phyloP scores from a whole-genome alignment of 2,113 vertebrate genomes.

The Lonchura striata region DNA sequence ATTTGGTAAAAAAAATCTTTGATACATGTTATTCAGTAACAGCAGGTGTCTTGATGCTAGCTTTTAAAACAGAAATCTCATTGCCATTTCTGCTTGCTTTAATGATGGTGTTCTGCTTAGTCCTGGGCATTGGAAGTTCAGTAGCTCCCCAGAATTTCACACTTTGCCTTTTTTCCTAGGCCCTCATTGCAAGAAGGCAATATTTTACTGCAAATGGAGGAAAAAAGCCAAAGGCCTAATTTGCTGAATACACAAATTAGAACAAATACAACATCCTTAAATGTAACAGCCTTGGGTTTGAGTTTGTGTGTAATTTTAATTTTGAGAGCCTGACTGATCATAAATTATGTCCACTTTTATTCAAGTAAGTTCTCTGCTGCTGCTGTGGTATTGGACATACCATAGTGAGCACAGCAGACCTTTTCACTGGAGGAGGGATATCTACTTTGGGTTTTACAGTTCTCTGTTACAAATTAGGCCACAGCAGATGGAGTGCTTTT shows the following conservation, averaged over 20 bases:
- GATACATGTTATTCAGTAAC: constrained; percentile 48
- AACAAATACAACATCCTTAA: constrained; percentile 1
- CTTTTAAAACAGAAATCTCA: constrained; percentile 62
- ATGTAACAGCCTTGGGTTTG: constrained; percentile 24
- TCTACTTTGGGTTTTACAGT: background rate
- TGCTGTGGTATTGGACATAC: background rate
- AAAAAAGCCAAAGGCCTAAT: background rate
- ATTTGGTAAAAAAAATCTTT: constrained; percentile 59
- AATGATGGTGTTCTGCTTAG: constrained; percentile 63
- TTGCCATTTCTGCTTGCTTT: constrained; percentile 64
- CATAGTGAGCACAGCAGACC: background rate
- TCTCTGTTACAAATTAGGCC: background rate
- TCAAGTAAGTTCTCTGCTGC: background rate
- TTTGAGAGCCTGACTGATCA: background rate
- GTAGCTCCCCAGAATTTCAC: constrained; percentile 54
- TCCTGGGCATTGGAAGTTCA: constrained; percentile 46
- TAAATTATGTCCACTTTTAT: background rate
- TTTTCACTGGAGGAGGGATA: background rate
- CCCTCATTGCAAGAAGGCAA: constrained; percentile 11
- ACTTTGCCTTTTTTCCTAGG: constrained; percentile 45
- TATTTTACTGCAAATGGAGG: constrained; percentile 22
- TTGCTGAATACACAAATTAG: constrained; percentile 2
- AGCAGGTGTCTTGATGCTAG: constrained; percentile 52
- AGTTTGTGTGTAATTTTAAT: background rate
- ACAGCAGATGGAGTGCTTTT: background rate